Base-by-base conservation (phyloP, 2,888 invertebrate genomes). In the Hartigia nigra region DNA sequence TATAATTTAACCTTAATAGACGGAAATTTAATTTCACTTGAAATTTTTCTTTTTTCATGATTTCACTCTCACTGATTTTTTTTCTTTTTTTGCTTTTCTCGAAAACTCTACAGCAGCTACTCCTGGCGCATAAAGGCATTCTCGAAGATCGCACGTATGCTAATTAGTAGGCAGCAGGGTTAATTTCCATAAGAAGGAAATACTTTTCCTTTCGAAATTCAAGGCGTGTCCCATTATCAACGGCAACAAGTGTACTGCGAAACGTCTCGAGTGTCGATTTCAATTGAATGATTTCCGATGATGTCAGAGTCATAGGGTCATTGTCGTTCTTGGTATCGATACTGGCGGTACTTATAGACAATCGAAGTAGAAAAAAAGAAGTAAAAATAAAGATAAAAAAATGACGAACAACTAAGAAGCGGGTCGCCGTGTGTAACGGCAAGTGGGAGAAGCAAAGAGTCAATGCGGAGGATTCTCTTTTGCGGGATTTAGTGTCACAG, bases 401-500 rank as follows among this genome's bases (percentile, higher is more conserved):
- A 23, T 3, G 23, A 55, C 23, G 23, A 55, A 23, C 39, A 14
- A 14, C 23, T 55, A 55, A 55, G 55, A 55, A 55, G 55, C 55
- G 55, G 55, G 55, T 55, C 72, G 32, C 31, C 72, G 32, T 34
- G 72, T 34, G 32, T 23, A 70, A 70, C 32, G 23, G 0, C 5
- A 72, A 31, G 72, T 55, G 23, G 55, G 55, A 55, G 55, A 23
- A 55, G 9, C 55, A 23, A 3, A 23, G 55, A 55, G 55, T 55
- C 55, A 55, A 55, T 23, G 55, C 23, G 23, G 23, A 23, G 31
- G 34, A 31, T 34, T 72, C 32, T 31, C 72, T 31, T 72, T 31
- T 31, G 74, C 34, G 32, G 72, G 77, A 81, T 81, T 78, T 78
- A 55, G 78, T 81, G 82, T 82, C 82, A 82, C 79, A 78, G 78